Base-by-base conservation (phyloP, 1,140 invertebrate species). In the Panagrolaimus sp. region DNA sequence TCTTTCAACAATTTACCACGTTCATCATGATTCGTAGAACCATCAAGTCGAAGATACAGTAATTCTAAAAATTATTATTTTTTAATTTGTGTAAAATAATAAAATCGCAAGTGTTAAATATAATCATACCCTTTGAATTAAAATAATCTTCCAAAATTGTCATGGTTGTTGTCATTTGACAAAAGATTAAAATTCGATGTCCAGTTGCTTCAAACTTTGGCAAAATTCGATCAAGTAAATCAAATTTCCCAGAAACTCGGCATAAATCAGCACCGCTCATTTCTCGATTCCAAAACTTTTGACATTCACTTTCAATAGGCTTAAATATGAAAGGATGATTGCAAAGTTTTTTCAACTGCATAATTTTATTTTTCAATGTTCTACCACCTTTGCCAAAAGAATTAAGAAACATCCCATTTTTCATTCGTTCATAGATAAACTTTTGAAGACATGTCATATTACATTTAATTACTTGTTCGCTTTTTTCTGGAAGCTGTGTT, bases 321-420 rank as follows among this genome's bases (percentile, higher is more conserved):
- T 99, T 96, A 86, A 99, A 99, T 75, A 99, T 87, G 87, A 98
- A 96, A 7, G 96, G 96, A 88, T 99, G 96, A 86, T 99, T 99
- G 86, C 96, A 99, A 51, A 98, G 96, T 87, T 99, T 99, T 44
- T 96, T 87, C 73, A 99, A 85, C 85, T 99, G 96, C 96, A 99
- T 99, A 51, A 99, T n/a, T n/a, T n/a, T n/a, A n/a, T n/a, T n/a
- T n/a, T n/a, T n/a, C 86, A 69, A 99, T 91, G 86, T 98, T 98
- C 75, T 99, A 91, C 31, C 99, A 85, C 14, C 31, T 38, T 38
- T 96, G 0, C 31, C 31, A 38, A 38, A 14, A 64, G 42, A 61
- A 13, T 3, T 31, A 45, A 9, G 9, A 31, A 47, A 70, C 90
- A 88, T 87, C 96, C 93, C 93, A 94, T 81, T 93, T 89, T 78